Evolutionary conservation across 2,888 invertebrate genomes (phyloP).

Genomic region (Galeopsomyia nigrocyanea): DNA sequence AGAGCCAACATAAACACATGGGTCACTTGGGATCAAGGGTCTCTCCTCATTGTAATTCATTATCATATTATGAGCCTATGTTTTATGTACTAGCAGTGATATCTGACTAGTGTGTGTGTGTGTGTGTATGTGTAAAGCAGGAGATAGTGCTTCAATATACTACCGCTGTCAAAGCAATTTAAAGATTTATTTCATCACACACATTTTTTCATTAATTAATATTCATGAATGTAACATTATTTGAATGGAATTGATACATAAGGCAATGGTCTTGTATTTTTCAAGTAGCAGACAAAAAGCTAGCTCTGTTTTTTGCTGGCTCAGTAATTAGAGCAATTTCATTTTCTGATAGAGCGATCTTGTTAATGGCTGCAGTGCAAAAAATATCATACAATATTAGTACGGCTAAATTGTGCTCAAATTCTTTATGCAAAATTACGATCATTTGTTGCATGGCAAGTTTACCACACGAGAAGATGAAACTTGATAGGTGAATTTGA

Average conservation of each 20-base stretch:
- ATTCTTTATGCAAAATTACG: too few relatives aligned
- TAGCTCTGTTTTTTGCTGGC: too few relatives aligned
- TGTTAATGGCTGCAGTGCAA: too few relatives aligned
- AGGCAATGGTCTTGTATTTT: too few relatives aligned
- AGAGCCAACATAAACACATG: conserved; percentile 37
- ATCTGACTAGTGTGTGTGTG: conserved; percentile 6
- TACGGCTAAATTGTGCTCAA: too few relatives aligned
- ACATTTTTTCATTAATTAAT: neutral
- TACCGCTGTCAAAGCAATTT: conserved; percentile 8
- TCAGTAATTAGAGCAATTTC: neutral
- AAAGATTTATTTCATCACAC: neutral
- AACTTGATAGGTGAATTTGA: too few relatives aligned
- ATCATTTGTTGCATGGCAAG: too few relatives aligned
- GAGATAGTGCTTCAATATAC: neutral
- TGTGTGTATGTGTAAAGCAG: neutral
- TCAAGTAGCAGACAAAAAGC: too few relatives aligned
- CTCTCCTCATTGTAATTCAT: conserved; percentile 45
- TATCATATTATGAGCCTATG: conserved; percentile 40
- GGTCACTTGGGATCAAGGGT: conserved; percentile 47
- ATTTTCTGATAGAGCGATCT: too few relatives aligned
- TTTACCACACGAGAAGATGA: too few relatives aligned
- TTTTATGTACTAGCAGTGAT: conserved; percentile 30
- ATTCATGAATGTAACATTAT: neutral
- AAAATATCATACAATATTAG: too few relatives aligned
- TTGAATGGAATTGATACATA: too few relatives aligned